phyloP scores from a whole-genome alignment of 2,113 vertebrate species.

The Cyanoderma ruficeps region DNA sequence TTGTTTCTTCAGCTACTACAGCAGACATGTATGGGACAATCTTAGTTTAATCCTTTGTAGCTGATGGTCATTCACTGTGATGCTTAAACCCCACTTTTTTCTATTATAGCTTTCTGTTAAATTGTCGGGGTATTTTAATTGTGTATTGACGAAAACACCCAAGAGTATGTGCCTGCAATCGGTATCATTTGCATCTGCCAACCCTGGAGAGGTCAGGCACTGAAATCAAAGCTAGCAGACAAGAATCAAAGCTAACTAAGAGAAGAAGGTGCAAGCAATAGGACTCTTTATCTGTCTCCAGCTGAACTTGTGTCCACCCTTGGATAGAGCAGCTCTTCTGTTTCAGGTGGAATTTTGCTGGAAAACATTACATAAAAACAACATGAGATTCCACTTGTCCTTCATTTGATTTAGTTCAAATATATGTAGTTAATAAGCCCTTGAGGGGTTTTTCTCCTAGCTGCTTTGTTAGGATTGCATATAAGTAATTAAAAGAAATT shows the following conservation, averaged over 20 bases:
- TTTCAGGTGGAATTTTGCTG: not conserved
- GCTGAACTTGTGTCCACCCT: not conserved
- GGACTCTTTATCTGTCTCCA: fast-evolving
- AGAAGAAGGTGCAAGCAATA: not conserved
- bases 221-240: not conserved
- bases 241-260: not conserved
- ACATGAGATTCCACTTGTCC: not conserved
- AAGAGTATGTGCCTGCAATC: not conserved
- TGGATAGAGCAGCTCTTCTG: not conserved
- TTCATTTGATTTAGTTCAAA: not conserved
- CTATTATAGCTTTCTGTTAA: not conserved
- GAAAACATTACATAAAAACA: not conserved
- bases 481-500: not conserved
- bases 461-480: not conserved
- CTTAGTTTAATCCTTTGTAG: not conserved
- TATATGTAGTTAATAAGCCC: not conserved
- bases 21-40: not conserved
- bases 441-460: not conserved
- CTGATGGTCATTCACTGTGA: not conserved
- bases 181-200: not conserved
- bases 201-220: not conserved
- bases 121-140: not conserved
- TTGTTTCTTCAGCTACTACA: not conserved
- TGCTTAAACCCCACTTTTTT: not conserved
- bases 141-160: not conserved